Percentiles rank a stretch among this genome's conserved stretches.
Conservation (phyloP, 64 coral and sea anemone species). For the Exaiptasia diaphana region DNA sequence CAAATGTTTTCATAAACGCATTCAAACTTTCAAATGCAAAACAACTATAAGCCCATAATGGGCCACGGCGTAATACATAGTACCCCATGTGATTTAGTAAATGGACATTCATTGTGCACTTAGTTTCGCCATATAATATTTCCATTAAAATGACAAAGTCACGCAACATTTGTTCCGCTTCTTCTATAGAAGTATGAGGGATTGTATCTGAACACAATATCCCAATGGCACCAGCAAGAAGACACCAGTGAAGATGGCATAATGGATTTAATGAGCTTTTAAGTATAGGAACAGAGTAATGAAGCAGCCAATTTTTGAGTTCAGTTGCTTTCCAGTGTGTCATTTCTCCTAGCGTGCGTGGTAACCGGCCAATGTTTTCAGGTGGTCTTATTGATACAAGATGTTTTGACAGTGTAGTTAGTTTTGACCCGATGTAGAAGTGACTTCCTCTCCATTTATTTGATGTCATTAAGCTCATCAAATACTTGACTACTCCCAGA, state of each 20-base stretch:
- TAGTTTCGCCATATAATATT: conserved; percentile 34
- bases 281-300: conserved; percentile 47
- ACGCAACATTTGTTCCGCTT: conserved; percentile 40
- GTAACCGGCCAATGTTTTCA: conserved; percentile 41
- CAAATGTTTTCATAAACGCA: conserved; percentile 41
- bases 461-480: conserved; percentile 21
- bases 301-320: conserved; percentile 56
- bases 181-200: neutral
- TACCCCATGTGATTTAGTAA: conserved; percentile 17
- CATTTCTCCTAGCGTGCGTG: conserved; percentile 22
- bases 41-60: conserved; percentile 61
- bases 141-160: conserved; percentile 58
- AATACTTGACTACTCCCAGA: conserved; percentile 62
- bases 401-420: conserved; percentile 17
- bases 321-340: conserved; percentile 76
- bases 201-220: conserved; percentile 54
- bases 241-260: conserved; percentile 46
- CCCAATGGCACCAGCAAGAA: conserved; percentile 42
- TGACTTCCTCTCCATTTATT: conserved; percentile 32
- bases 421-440: conserved; percentile 50
- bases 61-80: conserved; percentile 44
- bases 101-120: conserved; percentile 62
- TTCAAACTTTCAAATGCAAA: conserved; percentile 62
- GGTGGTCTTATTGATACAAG: conserved; percentile 60
- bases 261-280: conserved; percentile 11